Evolutionary conservation across 53 echinoderm and acorn worm genomes (phyloP), one percentile per base, ranked within the genome.

Genomic region (Stichopus horrens): DNA sequence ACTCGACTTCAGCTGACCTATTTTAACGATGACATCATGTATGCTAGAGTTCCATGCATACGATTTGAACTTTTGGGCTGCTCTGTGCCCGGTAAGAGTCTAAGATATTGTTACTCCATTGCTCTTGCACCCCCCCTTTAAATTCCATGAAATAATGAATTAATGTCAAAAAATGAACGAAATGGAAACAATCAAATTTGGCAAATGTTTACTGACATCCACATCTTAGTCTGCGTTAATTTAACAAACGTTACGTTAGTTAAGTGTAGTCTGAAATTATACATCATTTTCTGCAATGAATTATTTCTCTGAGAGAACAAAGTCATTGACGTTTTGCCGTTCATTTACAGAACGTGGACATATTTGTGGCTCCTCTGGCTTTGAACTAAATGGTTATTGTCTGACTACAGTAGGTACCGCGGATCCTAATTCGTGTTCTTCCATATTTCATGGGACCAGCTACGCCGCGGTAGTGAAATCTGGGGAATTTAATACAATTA

Each of bases 31-130:
- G 79, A 79, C 54, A 16, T 53, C 55, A 79, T 79, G 8, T 53
- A 55, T 79, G 13, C 79, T n/a, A 79, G 4, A 53, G 79, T 79
- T 16, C 79, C 79, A 7, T 79, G 79, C 54, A 79, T 79, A 10
- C 51, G 79, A 11, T n/a, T 79, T n/a, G 79, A 79, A 52, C 16
- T 79, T 13, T 55, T 79, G 18, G 79, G 79, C n/a, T 79, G 79
- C 53, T 5, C 55, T n/a, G 52, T 55, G 10, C 5, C 79, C 16
- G 79, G 79, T 79, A 53, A 53, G n/a, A 13, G 4, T 53, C 7
- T 77, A 8, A 8, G 51, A 7, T 21, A 16, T 77, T 77, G 21
- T 6, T 14, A 20, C 10, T 79, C 5, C 5, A 8, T 55, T 13
- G 79, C 19, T 9, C 52, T 52, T 19, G 77, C 51, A 20, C 20